Percentiles rank a stretch among this genome's conserved stretches.
Evolutionary conservation across 2,888 invertebrate species (phyloP).

Genomic region (Stomorhina lunata): DNA sequence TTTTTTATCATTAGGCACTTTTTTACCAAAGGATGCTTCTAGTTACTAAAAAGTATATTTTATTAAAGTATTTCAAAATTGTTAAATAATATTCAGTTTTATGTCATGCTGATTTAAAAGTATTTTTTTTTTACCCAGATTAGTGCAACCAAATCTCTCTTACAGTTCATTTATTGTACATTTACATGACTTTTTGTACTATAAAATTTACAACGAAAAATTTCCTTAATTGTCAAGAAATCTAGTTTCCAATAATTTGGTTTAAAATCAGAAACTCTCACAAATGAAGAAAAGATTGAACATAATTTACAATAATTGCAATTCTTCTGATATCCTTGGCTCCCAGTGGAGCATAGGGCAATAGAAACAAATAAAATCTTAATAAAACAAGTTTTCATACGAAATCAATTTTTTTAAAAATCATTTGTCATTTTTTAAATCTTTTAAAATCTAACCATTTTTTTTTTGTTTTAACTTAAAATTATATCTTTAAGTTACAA

Average conservation of each 20-base stretch:
- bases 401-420: no score
- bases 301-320: no score
- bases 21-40: no score
- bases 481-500: not conserved
- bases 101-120: not conserved
- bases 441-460: not conserved
- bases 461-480: not conserved
- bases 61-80: not conserved
- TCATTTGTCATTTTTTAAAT: not conserved
- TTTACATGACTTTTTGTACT: not conserved
- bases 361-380: no score
- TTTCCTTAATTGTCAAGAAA: not conserved
- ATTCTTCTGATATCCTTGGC: no score
- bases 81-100: not conserved
- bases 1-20: no score
- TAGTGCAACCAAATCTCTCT: not conserved
- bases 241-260: no score
- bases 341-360: no score
- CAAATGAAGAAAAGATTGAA: no score
- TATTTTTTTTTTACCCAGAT: not conserved
- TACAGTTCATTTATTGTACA: no score
- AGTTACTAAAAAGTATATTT: no score
- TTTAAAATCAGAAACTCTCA: no score
- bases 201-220: not conserved
- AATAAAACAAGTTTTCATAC: not conserved